A percentile compares a stretch with the other conserved stretches of the same genome.
phyloP scores from a whole-genome alignment of 2,113 vertebrate species.

The Dermatemys mawii region DNA sequence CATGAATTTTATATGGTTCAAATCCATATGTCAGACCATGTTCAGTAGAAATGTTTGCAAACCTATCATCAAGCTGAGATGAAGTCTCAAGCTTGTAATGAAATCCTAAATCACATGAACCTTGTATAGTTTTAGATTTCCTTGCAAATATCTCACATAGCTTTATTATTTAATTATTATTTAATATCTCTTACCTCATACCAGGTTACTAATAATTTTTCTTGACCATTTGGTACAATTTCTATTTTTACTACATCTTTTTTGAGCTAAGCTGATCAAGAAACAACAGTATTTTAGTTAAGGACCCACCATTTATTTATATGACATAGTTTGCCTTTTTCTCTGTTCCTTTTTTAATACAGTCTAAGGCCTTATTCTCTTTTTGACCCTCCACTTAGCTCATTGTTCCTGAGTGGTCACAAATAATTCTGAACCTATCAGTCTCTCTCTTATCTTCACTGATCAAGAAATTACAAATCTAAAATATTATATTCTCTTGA shows the following conservation, averaged over 20 bases:
- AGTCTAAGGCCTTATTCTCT: background rate
- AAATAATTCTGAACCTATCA: background rate
- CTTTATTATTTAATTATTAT: background rate
- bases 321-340: background rate
- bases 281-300: background rate
- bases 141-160: background rate
- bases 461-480: background rate
- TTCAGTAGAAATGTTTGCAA: background rate
- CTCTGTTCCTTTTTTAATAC: background rate
- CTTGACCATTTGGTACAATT: background rate
- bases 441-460: background rate
- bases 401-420: background rate
- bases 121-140: background rate
- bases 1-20: background rate
- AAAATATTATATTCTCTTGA: background rate
- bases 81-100: background rate
- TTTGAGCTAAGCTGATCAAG: background rate
- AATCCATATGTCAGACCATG: background rate
- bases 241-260: background rate
- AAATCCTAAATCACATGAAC: fast-evolving
- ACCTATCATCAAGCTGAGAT: background rate
- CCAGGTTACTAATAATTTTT: background rate
- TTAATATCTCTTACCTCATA: background rate
- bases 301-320: background rate
- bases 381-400: background rate